Evolutionary conservation across 2,797 vertebrate genomes (phyloP).

Genomic region (Perdix hodgsoniae): DNA sequence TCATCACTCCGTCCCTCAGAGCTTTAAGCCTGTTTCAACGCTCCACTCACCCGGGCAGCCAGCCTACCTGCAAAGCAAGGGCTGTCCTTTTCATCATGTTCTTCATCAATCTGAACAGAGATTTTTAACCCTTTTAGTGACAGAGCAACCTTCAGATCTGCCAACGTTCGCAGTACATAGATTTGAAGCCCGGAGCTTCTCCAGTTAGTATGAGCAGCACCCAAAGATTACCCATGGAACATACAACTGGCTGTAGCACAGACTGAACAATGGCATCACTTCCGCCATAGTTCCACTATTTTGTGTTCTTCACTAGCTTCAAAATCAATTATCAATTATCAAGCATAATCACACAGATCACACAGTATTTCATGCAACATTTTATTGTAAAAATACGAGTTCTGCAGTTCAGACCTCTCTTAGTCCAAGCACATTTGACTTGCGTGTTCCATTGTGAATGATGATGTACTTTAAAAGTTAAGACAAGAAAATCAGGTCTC

Average conservation of each 20-base stretch:
- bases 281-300: neutral
- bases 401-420: constrained; percentile 53
- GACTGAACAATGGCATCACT: neutral
- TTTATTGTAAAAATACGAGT: constrained; percentile 73
- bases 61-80: no score
- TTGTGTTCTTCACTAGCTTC: neutral
- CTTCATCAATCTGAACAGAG: neutral
- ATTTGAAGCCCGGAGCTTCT: neutral
- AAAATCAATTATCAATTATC: neutral
- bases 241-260: neutral
- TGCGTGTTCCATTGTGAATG: neutral
- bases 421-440: neutral
- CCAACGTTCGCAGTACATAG: neutral
- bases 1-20: no score
- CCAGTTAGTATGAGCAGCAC: fast-evolving
- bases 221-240: fast-evolving
- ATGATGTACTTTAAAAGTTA: neutral
- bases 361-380: constrained; percentile 22
- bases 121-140: neutral
- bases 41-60: no score
- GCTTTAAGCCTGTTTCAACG: no score
- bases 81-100: no score
- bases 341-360: neutral
- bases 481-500: neutral
- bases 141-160: neutral